Conservation (phyloP, 2,797 vertebrate species). For the Chaetophractus vellerosus region DNA sequence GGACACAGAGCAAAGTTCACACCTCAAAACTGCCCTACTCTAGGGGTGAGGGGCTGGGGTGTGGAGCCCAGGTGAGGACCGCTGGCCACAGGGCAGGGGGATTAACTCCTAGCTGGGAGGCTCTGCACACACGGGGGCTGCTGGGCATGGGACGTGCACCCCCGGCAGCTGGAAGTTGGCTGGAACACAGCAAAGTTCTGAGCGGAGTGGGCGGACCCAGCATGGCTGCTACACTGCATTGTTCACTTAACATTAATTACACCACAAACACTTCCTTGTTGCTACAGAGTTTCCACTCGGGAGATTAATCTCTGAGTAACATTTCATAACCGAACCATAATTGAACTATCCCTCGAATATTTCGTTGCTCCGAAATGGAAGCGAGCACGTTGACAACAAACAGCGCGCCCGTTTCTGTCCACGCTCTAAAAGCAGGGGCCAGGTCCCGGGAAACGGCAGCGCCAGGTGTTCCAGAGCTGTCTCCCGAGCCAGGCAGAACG, state of each 20-base stretch:
- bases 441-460: neutral
- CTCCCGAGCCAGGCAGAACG: too few relatives aligned
- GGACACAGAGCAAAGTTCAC: neutral
- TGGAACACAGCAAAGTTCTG: neutral
- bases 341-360: neutral
- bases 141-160: neutral
- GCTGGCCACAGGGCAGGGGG: neutral
- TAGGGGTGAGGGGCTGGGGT: neutral
- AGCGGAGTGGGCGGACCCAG: constrained; percentile 5
- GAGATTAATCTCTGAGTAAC: constrained; percentile 55
- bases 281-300: constrained; percentile 49
- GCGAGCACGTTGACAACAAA: neutral
- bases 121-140: neutral
- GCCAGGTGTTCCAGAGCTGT: too few relatives aligned
- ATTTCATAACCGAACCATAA: constrained; percentile 67
- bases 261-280: constrained; percentile 73
- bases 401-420: neutral
- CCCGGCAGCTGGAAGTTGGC: constrained; percentile 8
- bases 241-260: constrained; percentile 53
- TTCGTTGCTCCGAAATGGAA: constrained; percentile 45
- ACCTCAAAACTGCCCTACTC: neutral
- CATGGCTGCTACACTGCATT: neutral
- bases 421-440: constrained; percentile 3
- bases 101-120: neutral
- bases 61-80: neutral